A percentile compares a stretch with the other conserved stretches of the same genome.
Conservation (phyloP, 1,140 invertebrate genomes). For the Hylaeus volcanicus region DNA sequence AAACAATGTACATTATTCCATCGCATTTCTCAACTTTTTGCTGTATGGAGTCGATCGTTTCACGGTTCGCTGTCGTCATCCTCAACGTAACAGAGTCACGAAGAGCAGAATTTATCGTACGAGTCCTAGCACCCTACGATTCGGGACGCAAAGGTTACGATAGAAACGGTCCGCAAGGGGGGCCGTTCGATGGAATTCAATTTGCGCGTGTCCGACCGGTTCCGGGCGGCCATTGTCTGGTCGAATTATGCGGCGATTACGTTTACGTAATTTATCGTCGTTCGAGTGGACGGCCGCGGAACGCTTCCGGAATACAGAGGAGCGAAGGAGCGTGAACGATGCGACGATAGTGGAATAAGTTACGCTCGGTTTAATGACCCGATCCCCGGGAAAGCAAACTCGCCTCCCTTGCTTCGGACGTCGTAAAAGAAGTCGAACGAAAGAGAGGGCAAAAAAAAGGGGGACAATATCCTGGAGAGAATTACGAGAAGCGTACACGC, state of each 20-base stretch:
- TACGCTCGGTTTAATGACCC: constrained; percentile 22
- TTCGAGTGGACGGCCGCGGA: background rate
- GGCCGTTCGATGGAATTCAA: background rate
- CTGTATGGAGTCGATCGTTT: too few species aligned
- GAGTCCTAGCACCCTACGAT: too few species aligned
- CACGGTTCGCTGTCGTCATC: too few species aligned
- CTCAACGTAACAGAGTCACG: too few species aligned
- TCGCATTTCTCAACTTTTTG: too few species aligned
- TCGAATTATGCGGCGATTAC: constrained; percentile 25
- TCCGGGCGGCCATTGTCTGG: constrained; percentile 4
- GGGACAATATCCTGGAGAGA: constrained; percentile 34
- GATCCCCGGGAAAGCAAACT: background rate
- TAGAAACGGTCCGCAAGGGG: background rate
- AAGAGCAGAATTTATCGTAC: too few species aligned
- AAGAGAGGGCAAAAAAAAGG: background rate
- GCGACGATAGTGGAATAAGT: constrained; percentile 15
- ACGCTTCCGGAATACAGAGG: constrained; percentile 5
- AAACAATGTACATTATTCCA: too few species aligned
- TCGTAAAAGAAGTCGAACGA: background rate
- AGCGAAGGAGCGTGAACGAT: background rate
- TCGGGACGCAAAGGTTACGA: too few species aligned
- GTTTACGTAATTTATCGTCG: constrained; percentile 15
- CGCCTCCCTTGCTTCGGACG: background rate
- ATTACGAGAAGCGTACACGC: constrained; percentile 31
- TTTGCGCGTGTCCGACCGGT: constrained; percentile 6